Conservation (phyloP, 1,140 invertebrate species). For the Nasonia longicornis region DNA sequence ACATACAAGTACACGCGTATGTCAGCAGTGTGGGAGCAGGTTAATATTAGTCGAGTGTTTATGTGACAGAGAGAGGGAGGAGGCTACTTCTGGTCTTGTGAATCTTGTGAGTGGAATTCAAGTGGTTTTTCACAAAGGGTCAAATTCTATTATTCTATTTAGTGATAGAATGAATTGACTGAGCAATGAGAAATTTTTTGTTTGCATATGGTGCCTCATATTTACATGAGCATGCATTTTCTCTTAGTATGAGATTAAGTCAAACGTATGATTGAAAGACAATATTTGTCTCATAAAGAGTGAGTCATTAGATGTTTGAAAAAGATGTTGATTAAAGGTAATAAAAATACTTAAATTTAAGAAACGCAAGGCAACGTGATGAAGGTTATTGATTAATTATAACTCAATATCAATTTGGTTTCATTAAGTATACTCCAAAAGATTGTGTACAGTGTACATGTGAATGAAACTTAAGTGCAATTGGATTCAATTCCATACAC, state of each 20-base stretch:
- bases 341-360: constrained; percentile 13
- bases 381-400: background rate
- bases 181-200: background rate
- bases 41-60: constrained; percentile 26
- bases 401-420: background rate
- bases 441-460: background rate
- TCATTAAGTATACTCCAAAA: background rate
- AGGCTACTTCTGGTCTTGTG: background rate
- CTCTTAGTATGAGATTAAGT: background rate
- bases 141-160: background rate
- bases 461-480: background rate
- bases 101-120: background rate
- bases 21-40: background rate
- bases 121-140: background rate
- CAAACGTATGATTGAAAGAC: background rate
- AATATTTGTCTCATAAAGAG: too few relatives aligned
- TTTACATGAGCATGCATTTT: background rate
- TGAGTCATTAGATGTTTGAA: background rate
- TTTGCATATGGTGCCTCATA: background rate
- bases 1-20: background rate
- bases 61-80: background rate
- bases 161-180: background rate
- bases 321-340: background rate
- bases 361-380: background rate
- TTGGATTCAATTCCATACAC: too few relatives aligned